A percentile compares a stretch with the other conserved stretches of the same genome.
phyloP scores from a whole-genome alignment of 2,888 invertebrate species.

The Sminthurinus aureus region DNA sequence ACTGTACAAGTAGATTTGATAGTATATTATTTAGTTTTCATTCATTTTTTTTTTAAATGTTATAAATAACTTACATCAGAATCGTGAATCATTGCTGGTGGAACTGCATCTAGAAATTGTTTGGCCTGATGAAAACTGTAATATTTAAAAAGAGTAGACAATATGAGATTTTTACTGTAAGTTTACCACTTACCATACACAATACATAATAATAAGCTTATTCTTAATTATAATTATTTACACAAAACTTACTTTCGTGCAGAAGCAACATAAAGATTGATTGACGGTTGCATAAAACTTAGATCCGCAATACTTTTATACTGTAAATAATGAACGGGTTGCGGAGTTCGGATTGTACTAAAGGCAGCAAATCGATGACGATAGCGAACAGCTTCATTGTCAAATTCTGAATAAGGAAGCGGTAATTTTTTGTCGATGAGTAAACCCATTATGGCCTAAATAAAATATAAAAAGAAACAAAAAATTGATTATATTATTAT shows the following conservation, averaged over 20 bases:
- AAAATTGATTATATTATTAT: not conserved
- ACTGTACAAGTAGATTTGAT: not conserved
- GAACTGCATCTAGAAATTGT: slow-evolving; percentile 81
- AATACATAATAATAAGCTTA: too few relatives aligned
- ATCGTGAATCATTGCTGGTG: slow-evolving; percentile 70
- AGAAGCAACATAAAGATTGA: slow-evolving; percentile 75
- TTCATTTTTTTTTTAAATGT: not conserved
- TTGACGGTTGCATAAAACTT: slow-evolving; percentile 59
- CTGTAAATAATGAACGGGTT: slow-evolving; percentile 88
- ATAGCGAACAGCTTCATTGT: slow-evolving; percentile 92
- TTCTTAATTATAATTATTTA: too few relatives aligned
- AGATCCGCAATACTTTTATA: slow-evolving; percentile 71
- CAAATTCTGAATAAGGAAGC: slow-evolving; percentile 86
- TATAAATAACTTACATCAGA: slow-evolving; percentile 72
- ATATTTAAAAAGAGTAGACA: not conserved
- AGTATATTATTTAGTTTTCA: too few relatives aligned
- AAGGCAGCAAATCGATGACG: slow-evolving; percentile 94
- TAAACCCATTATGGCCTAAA: slow-evolving; percentile 86
- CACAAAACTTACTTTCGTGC: slow-evolving; percentile 72
- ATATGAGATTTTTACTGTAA: not conserved
- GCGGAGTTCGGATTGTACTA: slow-evolving; percentile 83
- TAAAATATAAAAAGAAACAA: slow-evolving; percentile 4
- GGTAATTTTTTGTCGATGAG: slow-evolving; percentile 84
- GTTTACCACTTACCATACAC: not conserved
- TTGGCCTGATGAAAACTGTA: slow-evolving; percentile 83